These are phyloP conservation scores for Alloscopus bannaensis DNA, from an alignment of 2,888 invertebrate species.

Conservation along the genomic window DNA sequence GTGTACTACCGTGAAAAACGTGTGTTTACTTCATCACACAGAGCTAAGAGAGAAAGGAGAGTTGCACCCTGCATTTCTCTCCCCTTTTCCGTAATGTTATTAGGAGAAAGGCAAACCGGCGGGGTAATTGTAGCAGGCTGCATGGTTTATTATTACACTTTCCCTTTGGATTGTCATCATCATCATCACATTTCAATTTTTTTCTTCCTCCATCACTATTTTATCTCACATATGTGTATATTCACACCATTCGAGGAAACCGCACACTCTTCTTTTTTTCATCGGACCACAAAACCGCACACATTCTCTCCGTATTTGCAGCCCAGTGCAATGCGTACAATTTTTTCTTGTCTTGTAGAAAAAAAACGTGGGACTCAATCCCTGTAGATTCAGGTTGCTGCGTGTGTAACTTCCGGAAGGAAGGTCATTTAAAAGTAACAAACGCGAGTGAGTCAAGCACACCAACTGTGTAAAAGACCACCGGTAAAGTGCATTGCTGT, in stretches of 20 bases:
- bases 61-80: too few species aligned
- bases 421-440: slow-evolving; percentile 40
- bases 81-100: too few species aligned
- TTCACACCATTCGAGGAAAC: not conserved
- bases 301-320: not conserved
- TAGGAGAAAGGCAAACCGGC: too few species aligned
- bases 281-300: not conserved
- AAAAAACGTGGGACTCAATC: too few species aligned
- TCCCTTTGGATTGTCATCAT: not conserved
- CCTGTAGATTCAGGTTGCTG: too few species aligned
- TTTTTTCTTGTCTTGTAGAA: too few species aligned
- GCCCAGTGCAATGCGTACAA: not conserved
- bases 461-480: slow-evolving; percentile 6
- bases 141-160: slow-evolving; percentile 10
- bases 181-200: slow-evolving; percentile 12
- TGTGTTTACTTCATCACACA: too few species aligned
- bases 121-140: too few species aligned
- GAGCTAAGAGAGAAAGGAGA: too few species aligned
- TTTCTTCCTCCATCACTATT: not conserved
- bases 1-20: too few species aligned
- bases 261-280: not conserved
- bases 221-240: not conserved
- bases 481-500: not conserved
- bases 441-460: not conserved
- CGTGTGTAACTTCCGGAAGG: slow-evolving; percentile 44